Percentiles rank a stretch among this genome's conserved stretches.
Evolutionary conservation across 1,140 invertebrate genomes (phyloP).

Genomic region (Archivesica marissinica): DNA sequence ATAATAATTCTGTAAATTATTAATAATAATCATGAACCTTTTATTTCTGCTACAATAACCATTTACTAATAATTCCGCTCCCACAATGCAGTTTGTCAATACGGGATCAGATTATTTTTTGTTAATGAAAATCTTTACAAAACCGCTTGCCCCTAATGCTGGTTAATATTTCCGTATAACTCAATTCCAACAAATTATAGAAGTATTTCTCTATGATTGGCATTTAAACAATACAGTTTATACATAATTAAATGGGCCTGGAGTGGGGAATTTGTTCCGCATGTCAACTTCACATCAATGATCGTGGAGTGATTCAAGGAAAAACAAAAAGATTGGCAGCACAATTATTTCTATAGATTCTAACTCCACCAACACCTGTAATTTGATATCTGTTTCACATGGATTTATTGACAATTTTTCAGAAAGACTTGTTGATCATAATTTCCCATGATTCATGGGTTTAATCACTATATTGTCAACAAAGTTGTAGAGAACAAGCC

Average conservation of each 20-base stretch:
- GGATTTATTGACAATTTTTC: slow-evolving; percentile 20
- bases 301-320: background rate
- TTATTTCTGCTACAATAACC: slow-evolving; percentile 20
- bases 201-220: background rate
- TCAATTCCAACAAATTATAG: background rate
- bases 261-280: slow-evolving; percentile 21
- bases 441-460: slow-evolving; percentile 31
- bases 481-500: background rate
- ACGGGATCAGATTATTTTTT: background rate
- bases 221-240: slow-evolving; percentile 14
- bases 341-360: slow-evolving; percentile 34
- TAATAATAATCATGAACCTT: slow-evolving; percentile 3
- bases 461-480: slow-evolving; percentile 2
- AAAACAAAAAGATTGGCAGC: slow-evolving; percentile 1
- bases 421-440: slow-evolving; percentile 31
- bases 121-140: slow-evolving; percentile 8
- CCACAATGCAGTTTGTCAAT: slow-evolving; percentile 32
- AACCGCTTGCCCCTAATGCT: background rate
- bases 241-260: background rate
- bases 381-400: slow-evolving; percentile 41
- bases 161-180: background rate
- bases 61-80: slow-evolving; percentile 16
- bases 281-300: slow-evolving; percentile 13
- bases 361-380: slow-evolving; percentile 17
- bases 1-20: slow-evolving; percentile 28